Percentiles rank a stretch among this genome's conserved stretches.
These are phyloP conservation scores for Acanthosepion pharaonis DNA, from an alignment of 2,888 invertebrate species.

Conservation along the genomic window DNA sequence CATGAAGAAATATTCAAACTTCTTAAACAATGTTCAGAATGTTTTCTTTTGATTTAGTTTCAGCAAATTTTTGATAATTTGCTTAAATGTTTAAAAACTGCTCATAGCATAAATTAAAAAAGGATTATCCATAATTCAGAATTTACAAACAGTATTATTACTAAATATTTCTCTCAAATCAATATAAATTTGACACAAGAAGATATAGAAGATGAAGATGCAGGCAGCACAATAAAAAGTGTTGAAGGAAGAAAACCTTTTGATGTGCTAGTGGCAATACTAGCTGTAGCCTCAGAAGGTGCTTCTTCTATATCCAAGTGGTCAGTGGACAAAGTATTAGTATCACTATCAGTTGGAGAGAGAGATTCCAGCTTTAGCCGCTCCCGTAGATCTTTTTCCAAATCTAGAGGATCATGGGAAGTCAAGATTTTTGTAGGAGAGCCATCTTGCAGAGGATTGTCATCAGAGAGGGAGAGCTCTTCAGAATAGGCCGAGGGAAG, in stretches of 20 bases:
- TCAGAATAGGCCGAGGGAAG: slow-evolving; percentile 39
- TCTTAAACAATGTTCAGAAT: too few species aligned
- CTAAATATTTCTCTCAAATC: too few species aligned
- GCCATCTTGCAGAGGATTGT: slow-evolving; percentile 24
- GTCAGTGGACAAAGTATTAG: slow-evolving; percentile 34
- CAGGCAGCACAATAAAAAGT: neutral
- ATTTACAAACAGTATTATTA: too few species aligned
- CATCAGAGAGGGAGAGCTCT: slow-evolving; percentile 13
- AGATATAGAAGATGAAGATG: too few species aligned
- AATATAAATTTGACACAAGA: too few species aligned
- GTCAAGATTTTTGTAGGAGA: slow-evolving; percentile 41
- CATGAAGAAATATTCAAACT: too few species aligned
- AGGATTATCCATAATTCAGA: too few species aligned
- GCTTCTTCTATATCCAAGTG: slow-evolving; percentile 36
- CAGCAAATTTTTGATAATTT: too few species aligned
- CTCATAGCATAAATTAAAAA: too few species aligned
- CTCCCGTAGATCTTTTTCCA: slow-evolving; percentile 37
- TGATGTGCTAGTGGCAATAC: slow-evolving; percentile 44
- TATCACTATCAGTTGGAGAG: slow-evolving; percentile 13
- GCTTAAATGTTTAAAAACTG: too few species aligned
- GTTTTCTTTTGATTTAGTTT: too few species aligned
- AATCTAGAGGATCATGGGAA: slow-evolving; percentile 33
- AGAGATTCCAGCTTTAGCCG: slow-evolving; percentile 24
- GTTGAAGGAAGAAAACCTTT: slow-evolving; percentile 12
- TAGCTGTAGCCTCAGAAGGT: neutral